phyloP scores from a whole-genome alignment of 1,140 invertebrate genomes.

The Trichomalopsis sarcophagae region DNA sequence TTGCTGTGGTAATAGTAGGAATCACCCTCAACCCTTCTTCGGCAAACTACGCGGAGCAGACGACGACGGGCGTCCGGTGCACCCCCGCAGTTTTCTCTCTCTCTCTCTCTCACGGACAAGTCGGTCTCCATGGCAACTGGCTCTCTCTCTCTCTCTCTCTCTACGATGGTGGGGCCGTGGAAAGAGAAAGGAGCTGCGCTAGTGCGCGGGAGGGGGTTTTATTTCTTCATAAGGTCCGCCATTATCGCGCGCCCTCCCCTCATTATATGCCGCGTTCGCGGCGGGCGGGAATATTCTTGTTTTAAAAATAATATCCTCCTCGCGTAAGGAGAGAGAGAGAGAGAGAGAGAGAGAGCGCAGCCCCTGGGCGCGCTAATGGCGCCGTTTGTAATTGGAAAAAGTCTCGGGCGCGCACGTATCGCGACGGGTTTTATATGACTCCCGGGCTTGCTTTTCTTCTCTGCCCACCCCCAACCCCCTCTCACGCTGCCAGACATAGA shows the following conservation, averaged over 20 bases:
- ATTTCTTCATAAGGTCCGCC: constrained; percentile 75
- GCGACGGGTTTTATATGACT: constrained; percentile 56
- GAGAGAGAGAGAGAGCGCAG: not conserved
- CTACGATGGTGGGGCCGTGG: constrained; percentile 8
- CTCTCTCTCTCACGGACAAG: constrained; percentile 65
- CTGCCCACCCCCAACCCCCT: constrained; percentile 30
- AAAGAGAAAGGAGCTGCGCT: constrained; percentile 46
- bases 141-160: not conserved
- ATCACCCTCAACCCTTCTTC: constrained; percentile 41
- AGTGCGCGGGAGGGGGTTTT: constrained; percentile 58
- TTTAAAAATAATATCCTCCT: constrained; percentile 67
- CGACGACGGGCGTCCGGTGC: constrained; percentile 54
- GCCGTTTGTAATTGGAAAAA: constrained; percentile 71
- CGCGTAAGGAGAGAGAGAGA: constrained; percentile 34
- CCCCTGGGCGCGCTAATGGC: constrained; percentile 65
- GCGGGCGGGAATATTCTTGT: constrained; percentile 70
- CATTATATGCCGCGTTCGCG: constrained; percentile 65
- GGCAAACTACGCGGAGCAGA: constrained; percentile 40
- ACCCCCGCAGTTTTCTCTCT: constrained; percentile 48
- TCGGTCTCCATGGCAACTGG: constrained; percentile 70
- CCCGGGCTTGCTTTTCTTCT: constrained; percentile 36
- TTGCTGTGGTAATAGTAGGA: not conserved
- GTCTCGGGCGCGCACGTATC: constrained; percentile 61
- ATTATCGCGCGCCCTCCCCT: constrained; percentile 72
- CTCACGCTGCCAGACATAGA: not conserved